phyloP scores from a whole-genome alignment of 2,888 invertebrate genomes.

The Lamproptera curius region DNA sequence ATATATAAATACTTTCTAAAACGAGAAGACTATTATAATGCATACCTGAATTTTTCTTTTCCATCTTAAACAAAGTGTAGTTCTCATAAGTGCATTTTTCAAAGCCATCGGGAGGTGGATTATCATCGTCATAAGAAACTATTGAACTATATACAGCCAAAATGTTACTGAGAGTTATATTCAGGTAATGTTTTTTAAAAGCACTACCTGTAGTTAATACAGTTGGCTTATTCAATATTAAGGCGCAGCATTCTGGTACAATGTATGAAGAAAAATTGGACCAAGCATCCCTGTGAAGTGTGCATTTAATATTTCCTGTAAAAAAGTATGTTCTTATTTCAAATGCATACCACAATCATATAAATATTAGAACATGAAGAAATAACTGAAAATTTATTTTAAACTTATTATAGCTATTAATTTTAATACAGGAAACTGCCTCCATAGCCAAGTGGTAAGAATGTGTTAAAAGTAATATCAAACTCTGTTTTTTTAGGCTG shows the following conservation, averaged over 20 bases:
- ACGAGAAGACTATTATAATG: too few species aligned
- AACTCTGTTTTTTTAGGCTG: too few species aligned
- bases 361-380: too few species aligned
- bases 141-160: conserved; percentile 59
- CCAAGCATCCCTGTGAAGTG: conserved; percentile 72
- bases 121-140: conserved; percentile 39
- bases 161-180: conserved; percentile 66
- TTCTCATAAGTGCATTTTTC: conserved; percentile 44
- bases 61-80: conserved; percentile 54
- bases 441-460: too few species aligned
- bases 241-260: conserved; percentile 57
- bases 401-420: too few species aligned
- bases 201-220: conserved; percentile 67
- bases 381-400: too few species aligned
- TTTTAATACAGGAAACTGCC: too few species aligned
- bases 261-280: conserved; percentile 59
- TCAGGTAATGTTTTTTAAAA: conserved; percentile 66
- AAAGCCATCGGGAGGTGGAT: conserved; percentile 49
- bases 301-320: conserved; percentile 66
- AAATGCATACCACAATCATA: too few species aligned
- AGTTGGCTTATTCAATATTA: conserved; percentile 61
- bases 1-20: too few species aligned
- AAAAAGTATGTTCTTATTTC: conserved; percentile 10
- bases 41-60: conserved; percentile 45
- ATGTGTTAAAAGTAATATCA: too few species aligned